Evolutionary conservation across 2,113 vertebrate genomes (phyloP).

Genomic region (Apteryx owenii): DNA sequence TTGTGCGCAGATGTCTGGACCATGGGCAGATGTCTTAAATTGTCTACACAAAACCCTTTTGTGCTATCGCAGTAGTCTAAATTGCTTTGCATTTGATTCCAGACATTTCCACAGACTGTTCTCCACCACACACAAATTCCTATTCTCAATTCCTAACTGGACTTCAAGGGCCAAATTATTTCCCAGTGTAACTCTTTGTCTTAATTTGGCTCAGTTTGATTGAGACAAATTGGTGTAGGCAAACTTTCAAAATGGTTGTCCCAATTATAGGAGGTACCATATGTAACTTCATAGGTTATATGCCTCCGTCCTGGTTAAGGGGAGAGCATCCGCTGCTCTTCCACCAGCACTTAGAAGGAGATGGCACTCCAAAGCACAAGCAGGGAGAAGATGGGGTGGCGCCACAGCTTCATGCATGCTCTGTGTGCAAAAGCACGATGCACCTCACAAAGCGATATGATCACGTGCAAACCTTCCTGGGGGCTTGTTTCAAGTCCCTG

Average conservation of each 20-base stretch:
- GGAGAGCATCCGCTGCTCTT: not conserved
- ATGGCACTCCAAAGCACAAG: accelerated
- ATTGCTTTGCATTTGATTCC: slow-evolving; percentile 61
- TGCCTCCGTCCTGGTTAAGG: not conserved
- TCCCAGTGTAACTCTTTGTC: not conserved
- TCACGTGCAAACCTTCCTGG: accelerated
- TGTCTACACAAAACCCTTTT: slow-evolving; percentile 48
- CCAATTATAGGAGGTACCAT: accelerated
- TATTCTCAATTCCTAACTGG: slow-evolving; percentile 1
- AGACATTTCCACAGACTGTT: slow-evolving; percentile 41
- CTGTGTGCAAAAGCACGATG: not conserved
- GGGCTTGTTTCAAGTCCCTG: not conserved
- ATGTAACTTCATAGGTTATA: not conserved
- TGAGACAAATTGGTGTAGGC: not conserved
- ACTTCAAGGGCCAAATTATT: not conserved
- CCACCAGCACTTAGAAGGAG: accelerated
- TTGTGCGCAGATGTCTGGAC: slow-evolving; percentile 62
- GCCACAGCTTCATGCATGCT: not conserved
- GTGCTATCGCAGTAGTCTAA: slow-evolving; percentile 55
- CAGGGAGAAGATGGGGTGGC: not conserved
- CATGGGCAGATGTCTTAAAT: slow-evolving; percentile 66
- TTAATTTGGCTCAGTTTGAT: not conserved
- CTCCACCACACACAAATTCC: slow-evolving; percentile 22
- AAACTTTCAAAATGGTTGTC: not conserved
- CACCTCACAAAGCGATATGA: accelerated